Conservation (phyloP, 2,888 invertebrate genomes). For the Plagodis dolabraria region DNA sequence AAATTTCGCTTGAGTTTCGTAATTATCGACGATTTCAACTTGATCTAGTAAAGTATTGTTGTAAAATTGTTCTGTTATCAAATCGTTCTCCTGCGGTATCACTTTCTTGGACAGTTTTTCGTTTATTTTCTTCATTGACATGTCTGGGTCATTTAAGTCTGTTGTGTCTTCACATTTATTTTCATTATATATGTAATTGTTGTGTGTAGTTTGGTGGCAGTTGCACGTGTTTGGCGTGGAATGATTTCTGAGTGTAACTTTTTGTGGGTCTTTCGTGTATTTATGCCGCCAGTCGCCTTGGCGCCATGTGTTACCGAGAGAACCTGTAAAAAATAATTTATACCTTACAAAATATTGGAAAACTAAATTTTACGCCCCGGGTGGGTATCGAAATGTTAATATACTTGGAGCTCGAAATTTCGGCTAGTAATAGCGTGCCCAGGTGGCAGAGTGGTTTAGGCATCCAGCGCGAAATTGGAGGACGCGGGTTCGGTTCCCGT, state of each 20-base stretch:
- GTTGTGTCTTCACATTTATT: conserved; percentile 21
- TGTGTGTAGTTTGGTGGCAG: conserved; percentile 42
- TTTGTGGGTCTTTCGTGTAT: conserved; percentile 64
- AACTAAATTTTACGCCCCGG: no score
- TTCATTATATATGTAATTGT: conserved; percentile 16
- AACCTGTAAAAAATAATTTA: conserved; percentile 80
- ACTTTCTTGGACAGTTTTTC: conserved; percentile 55
- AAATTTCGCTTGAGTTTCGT: conserved; percentile 70
- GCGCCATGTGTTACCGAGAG: conserved; percentile 92
- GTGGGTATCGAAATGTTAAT: no score
- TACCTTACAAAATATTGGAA: no score
- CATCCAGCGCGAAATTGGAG: no score
- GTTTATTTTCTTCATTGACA: conserved; percentile 49
- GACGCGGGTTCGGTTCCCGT: no score
- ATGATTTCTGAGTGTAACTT: conserved; percentile 58
- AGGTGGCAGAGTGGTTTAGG: no score
- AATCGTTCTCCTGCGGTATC: conserved; percentile 58
- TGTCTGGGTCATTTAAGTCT: conserved; percentile 37
- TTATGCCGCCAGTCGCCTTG: conserved; percentile 88
- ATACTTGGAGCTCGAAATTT: no score
- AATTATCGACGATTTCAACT: conserved; percentile 60
- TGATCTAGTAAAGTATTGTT: conserved; percentile 59
- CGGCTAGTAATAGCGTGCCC: no score
- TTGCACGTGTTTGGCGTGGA: conserved; percentile 47
- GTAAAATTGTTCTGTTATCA: conserved; percentile 71